phyloP scores from a whole-genome alignment of 2,888 invertebrate genomes.

The Ectemnius continuus region DNA sequence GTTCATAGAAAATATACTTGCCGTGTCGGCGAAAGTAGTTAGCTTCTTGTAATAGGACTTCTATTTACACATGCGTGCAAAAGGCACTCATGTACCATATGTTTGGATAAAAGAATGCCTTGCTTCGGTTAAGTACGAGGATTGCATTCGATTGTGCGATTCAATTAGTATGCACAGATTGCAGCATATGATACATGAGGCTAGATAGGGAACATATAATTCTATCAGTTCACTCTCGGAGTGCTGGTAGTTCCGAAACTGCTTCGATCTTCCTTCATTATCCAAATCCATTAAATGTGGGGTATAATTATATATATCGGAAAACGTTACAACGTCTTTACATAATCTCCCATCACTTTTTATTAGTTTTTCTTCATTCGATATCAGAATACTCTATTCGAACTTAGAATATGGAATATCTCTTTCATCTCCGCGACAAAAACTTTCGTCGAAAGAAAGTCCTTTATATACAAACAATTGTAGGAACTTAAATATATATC shows the following conservation, averaged over 20 bases:
- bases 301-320: constrained; percentile 24
- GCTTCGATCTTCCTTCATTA: too few relatives aligned
- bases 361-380: background rate
- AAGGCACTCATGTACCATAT: constrained; percentile 52
- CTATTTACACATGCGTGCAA: constrained; percentile 60
- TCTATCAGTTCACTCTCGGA: too few relatives aligned
- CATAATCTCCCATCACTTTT: constrained; percentile 6
- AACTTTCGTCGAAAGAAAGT: background rate
- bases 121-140: constrained; percentile 68
- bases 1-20: constrained; percentile 64
- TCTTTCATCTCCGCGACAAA: too few relatives aligned
- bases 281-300: constrained; percentile 27
- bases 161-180: constrained; percentile 25
- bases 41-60: constrained; percentile 35
- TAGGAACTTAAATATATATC: constrained; percentile 50
- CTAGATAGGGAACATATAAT: background rate
- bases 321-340: constrained; percentile 32
- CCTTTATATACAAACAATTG: constrained; percentile 27
- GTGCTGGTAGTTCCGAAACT: too few relatives aligned
- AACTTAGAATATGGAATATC: constrained; percentile 6
- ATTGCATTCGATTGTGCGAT: constrained; percentile 42
- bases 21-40: constrained; percentile 38
- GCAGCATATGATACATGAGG: constrained; percentile 41
- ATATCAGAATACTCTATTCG: background rate
- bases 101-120: constrained; percentile 48